phyloP scores from a whole-genome alignment of 2,113 vertebrate species.

The Nibea coibor region DNA sequence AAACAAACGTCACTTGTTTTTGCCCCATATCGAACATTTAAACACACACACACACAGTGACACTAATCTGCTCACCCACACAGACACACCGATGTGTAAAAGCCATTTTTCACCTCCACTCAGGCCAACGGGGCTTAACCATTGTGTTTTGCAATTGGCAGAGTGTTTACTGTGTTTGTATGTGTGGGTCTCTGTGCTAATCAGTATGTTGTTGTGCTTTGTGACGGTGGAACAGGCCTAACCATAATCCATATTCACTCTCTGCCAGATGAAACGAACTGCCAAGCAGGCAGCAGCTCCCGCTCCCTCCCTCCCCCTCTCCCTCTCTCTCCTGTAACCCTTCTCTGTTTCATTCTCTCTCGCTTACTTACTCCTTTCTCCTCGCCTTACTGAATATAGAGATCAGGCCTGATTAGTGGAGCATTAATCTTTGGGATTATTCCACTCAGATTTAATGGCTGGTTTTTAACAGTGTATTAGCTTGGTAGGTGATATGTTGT shows the following conservation, averaged over 20 bases:
- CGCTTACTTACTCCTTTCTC: conserved; percentile 14
- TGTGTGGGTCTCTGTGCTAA: conserved; percentile 39
- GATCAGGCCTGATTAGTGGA: conserved; percentile 50
- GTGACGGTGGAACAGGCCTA: conserved; percentile 33
- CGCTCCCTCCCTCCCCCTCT: background rate
- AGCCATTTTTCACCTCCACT: conserved; percentile 39
- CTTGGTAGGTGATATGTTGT: conserved; percentile 25
- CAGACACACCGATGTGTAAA: conserved; percentile 2
- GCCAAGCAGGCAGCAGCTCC: conserved; percentile 50
- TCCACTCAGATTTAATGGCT: conserved; percentile 46
- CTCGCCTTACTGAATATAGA: conserved; percentile 20
- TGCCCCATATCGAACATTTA: background rate
- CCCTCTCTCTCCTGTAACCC: conserved; percentile 6
- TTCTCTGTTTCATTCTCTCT: conserved; percentile 23
- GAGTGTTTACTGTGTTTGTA: conserved; percentile 24
- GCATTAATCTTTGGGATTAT: conserved; percentile 57
- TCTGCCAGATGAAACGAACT: conserved; percentile 53
- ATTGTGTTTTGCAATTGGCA: conserved; percentile 35
- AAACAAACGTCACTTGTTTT: background rate
- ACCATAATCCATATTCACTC: conserved; percentile 57
- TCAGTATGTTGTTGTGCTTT: conserved; percentile 54
- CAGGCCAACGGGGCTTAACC: conserved; percentile 26
- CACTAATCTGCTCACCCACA: conserved; percentile 2
- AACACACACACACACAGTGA: background rate
- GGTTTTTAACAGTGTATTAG: conserved; percentile 52